These are phyloP conservation scores for Pagrus major DNA, from an alignment of 2,113 vertebrate species.

Conservation along the genomic window DNA sequence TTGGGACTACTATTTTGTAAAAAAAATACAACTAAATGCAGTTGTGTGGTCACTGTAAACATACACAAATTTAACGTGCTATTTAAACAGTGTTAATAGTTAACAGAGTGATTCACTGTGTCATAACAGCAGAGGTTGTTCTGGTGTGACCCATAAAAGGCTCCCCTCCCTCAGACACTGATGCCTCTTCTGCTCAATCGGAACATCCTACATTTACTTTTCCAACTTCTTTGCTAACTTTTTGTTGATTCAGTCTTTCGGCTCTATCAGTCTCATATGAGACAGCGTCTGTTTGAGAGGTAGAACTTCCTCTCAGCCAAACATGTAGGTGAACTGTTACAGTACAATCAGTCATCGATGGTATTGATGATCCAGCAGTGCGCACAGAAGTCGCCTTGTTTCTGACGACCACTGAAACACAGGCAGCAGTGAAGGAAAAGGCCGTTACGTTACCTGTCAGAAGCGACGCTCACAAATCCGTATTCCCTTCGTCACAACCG, in stretches of 20 bases:
- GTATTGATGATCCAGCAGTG: conserved; percentile 15
- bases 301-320: neutral
- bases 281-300: neutral
- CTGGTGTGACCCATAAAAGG: neutral
- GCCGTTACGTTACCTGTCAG: conserved; percentile 66
- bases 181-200: neutral
- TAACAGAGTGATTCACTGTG: neutral
- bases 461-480: conserved; percentile 18
- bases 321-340: neutral
- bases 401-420: neutral
- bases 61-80: no score
- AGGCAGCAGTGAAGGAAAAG: neutral
- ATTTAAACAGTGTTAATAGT: neutral
- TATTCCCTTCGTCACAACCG: neutral
- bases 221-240: neutral
- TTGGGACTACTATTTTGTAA: no score
- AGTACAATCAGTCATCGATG: conserved; percentile 16
- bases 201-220: neutral
- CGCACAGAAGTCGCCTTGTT: conserved; percentile 52
- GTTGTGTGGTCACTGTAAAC: neutral
- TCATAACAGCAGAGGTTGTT: neutral
- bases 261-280: neutral
- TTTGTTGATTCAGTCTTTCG: neutral
- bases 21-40: no score
- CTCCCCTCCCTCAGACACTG: neutral